Conservation (phyloP, 1,140 invertebrate genomes). For the Meloidogyne hapla region DNA sequence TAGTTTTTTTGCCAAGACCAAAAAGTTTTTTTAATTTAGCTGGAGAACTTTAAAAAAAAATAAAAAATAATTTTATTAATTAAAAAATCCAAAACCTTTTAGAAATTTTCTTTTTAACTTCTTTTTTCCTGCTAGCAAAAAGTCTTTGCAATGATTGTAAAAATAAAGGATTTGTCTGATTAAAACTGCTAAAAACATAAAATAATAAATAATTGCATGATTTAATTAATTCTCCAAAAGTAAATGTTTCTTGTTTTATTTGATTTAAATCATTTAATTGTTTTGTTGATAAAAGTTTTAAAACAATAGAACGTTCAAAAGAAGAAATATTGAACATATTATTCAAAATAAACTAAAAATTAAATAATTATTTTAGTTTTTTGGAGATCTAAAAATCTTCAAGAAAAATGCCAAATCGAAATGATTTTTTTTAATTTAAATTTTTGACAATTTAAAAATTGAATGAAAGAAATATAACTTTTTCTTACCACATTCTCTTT, state of each 20-base stretch:
- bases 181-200: constrained; percentile 24
- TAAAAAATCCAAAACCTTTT: background rate
- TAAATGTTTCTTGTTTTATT: background rate
- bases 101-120: constrained; percentile 7
- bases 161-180: constrained; percentile 12
- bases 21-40: constrained; percentile 36
- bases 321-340: constrained; percentile 3
- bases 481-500: too few species aligned
- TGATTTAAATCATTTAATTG: background rate
- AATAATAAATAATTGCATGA: constrained; percentile 22
- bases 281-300: background rate
- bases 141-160: constrained; percentile 14
- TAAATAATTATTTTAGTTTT: too few species aligned
- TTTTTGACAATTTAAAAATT: too few species aligned
- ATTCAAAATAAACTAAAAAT: too few species aligned
- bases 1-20: constrained; percentile 26
- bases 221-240: constrained; percentile 18
- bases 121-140: background rate
- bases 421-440: too few species aligned
- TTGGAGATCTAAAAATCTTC: too few species aligned
- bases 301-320: background rate
- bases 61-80: background rate
- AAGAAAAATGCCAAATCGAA: too few species aligned
- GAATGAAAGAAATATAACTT: too few species aligned
- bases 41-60: constrained; percentile 30